phyloP scores from a whole-genome alignment of 1,140 invertebrate genomes.

The Cyclina sinensis region DNA sequence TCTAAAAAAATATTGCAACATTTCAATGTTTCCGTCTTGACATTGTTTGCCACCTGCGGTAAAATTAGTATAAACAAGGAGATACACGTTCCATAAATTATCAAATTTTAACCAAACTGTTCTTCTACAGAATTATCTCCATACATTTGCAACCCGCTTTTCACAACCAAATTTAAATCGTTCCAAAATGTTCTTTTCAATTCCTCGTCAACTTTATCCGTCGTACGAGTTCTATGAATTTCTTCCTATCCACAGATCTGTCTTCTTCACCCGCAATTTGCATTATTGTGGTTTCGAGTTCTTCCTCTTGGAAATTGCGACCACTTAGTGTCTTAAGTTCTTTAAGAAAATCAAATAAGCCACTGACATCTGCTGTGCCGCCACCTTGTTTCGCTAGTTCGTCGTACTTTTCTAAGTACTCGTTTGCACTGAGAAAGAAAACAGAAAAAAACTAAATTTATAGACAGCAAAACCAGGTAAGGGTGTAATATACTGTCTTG shows the following conservation, averaged over 20 bases:
- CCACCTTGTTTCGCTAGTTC: constrained; percentile 68
- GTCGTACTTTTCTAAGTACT: constrained; percentile 72
- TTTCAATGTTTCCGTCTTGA: no score
- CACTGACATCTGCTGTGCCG: constrained; percentile 70
- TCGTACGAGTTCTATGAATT: constrained; percentile 56
- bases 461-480: no score
- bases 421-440: constrained; percentile 72
- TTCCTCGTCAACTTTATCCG: constrained; percentile 34
- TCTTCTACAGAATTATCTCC: no score
- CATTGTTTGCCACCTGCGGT: no score
- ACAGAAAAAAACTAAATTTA: background rate
- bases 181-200: background rate
- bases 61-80: no score
- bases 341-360: constrained; percentile 72
- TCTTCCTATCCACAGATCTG: constrained; percentile 13
- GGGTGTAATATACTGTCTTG: no score
- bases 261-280: constrained; percentile 11
- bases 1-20: no score
- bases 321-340: constrained; percentile 68
- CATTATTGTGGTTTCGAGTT: constrained; percentile 36
- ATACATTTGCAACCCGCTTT: no score
- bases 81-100: no score
- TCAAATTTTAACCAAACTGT: no score
- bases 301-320: background rate
- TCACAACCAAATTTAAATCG: background rate